Evolutionary conservation across 2,797 vertebrate species (phyloP), one percentile per base, ranked within the genome.

Genomic region (Siniperca obscura): DNA sequence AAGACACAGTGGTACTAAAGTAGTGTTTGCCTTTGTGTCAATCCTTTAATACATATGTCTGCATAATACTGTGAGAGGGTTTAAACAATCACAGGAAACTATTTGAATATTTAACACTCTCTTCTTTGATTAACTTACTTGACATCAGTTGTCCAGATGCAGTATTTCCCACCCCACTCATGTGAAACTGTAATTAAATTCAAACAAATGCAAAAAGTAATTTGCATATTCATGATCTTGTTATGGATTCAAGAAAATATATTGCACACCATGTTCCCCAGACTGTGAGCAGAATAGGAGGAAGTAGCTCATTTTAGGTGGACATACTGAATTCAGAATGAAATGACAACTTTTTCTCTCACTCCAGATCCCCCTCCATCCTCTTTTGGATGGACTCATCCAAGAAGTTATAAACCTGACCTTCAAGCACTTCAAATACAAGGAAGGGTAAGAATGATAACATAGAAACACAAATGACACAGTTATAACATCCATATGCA

Each of bases 361-460:
- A 86, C 91, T 95, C 52, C 95, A 99, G 98, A 98, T 99, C 93
- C 97, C 97, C n/a, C 97, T 99, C 78, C 98, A 99, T 94, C 98
- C 98, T 90, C 97, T 99, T 85, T 95, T 99, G 92, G 98, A 99
- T 93, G 96, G 96, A 92, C 97, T 99, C 84, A 97, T 99, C 93
- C 97, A 98, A 84, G 98, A 99, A 94, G 97, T 99, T 83, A 97
- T 98, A 92, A 99, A 98, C 91, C 92, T 99, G 95, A 96, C 98
- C 78, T 99, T 99, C 93, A 99, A 97, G 94, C 98, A 99, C 97
- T 99, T 99, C 96, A 99, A 97, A 94, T 99, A 99, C 92, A 99
- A 98, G 93, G 98, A 99, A 96, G 98, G 98, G 98, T 99, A 96
- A 92, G 87, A 93, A 85, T 25, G 14, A 56, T 19, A 17, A 34